Base-by-base conservation (phyloP, 2,113 vertebrate species). In the Pterocles burchelli region DNA sequence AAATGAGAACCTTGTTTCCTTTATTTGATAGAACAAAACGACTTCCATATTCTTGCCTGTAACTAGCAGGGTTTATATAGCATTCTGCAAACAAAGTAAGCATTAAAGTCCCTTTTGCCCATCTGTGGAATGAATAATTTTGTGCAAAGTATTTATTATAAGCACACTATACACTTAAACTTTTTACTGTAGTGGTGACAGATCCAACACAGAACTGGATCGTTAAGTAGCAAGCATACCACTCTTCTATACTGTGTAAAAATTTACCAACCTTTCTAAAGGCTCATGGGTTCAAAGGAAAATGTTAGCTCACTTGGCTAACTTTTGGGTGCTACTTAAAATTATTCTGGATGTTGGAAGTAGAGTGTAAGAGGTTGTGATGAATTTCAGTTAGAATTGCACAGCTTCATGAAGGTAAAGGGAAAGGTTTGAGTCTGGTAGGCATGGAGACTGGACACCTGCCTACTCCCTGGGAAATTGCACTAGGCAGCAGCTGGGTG, bases 131-230 rank as follows among this genome's bases (percentile, higher is more conserved):
- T 96, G 97, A 97, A 97, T 96, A 97, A 96, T 97, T 98, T 97
- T 98, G 97, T 97, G 97, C 96, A 97, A 97, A 96, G 96, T 88
- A 97, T 98, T 98, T 98, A 98, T 98, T 98, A 97, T 97, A 98
- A 96, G 97, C 95, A 94, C 95, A 96, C 77, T 82, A 88, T 96
- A 81, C 95, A 96, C 95, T 97, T 97, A 96, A 97, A 96, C 70
- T 93, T 98, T 98, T 98, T 98, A 98, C 92, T 97, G 90, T 97
- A 89, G 96, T 98, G 97, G 97, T 98, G 98, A 98, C 97, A 98
- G 98, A 98, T 98, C 90, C 79, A 98, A 97, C 94, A 97, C 98
- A 98, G 98, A 96, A 96, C 96, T 41, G 95, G 86, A 94, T 97
- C 96, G 96, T 98, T 97, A 98, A 97, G 96, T 85, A 88, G 85